These are phyloP conservation scores for Diarsia dahlii DNA, from an alignment of 2,888 invertebrate genomes.

Conservation along the genomic window DNA sequence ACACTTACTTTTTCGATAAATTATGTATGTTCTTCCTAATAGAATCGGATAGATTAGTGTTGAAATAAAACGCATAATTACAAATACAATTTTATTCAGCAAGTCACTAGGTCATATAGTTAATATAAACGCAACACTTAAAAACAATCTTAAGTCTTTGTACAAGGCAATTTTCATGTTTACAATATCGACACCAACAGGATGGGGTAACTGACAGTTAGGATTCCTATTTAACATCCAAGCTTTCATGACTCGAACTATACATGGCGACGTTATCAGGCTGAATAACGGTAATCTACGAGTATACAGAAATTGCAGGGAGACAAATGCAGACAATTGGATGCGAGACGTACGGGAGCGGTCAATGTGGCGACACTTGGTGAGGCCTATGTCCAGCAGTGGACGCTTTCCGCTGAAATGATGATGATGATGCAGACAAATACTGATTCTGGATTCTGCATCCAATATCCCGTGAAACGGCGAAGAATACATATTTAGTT, in stretches of 20 bases:
- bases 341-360: too few species aligned
- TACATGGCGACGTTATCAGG: neutral
- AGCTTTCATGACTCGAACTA: neutral
- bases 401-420: too few species aligned
- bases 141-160: conserved; percentile 84
- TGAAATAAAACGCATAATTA: conserved; percentile 66
- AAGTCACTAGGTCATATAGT: conserved; percentile 80
- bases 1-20: neutral
- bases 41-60: too few species aligned
- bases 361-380: too few species aligned
- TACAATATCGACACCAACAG: conserved; percentile 65
- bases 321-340: neutral
- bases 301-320: neutral
- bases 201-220: conserved; percentile 43
- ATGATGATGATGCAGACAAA: too few species aligned
- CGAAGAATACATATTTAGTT: too few species aligned
- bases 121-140: conserved; percentile 84
- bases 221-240: too few species aligned
- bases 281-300: neutral
- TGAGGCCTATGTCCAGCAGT: too few species aligned
- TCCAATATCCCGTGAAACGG: too few species aligned
- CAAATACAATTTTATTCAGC: conserved; percentile 84
- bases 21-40: neutral
- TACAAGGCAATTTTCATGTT: conserved; percentile 85
- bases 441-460: too few species aligned